Conservation (phyloP, 2,113 vertebrate species). For the Epinephelus moara region DNA sequence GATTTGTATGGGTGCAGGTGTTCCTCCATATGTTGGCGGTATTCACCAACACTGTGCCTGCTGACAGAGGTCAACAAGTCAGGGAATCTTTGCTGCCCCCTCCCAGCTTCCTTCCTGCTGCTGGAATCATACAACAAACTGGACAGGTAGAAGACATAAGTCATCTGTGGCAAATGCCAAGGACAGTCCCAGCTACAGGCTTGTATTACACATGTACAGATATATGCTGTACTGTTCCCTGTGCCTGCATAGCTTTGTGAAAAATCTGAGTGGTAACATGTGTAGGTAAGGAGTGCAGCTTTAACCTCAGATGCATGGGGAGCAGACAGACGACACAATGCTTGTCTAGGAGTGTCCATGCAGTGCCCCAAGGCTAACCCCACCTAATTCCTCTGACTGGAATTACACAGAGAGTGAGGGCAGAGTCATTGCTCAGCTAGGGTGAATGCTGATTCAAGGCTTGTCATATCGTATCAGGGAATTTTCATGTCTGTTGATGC, state of each 20-base stretch:
- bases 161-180: slow-evolving; percentile 17
- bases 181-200: background rate
- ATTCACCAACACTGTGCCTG: slow-evolving; percentile 21
- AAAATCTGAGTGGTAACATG: too few relatives aligned
- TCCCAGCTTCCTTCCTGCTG: slow-evolving; percentile 22
- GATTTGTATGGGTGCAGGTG: slow-evolving; percentile 42
- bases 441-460: slow-evolving; percentile 10
- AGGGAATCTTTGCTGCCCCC: slow-evolving; percentile 19
- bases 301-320: background rate
- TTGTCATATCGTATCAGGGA: slow-evolving; percentile 34
- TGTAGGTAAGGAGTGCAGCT: background rate
- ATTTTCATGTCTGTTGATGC: background rate
- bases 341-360: slow-evolving; percentile 2
- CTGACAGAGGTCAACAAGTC: slow-evolving; percentile 44
- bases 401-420: background rate
- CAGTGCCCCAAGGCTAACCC: background rate
- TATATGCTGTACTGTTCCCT: background rate
- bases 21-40: slow-evolving; percentile 49
- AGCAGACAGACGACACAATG: background rate
- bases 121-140: slow-evolving; percentile 27
- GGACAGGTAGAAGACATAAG: slow-evolving; percentile 18
- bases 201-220: slow-evolving; percentile 14
- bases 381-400: slow-evolving; percentile 22
- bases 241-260: background rate
- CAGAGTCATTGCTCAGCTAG: background rate